Percentiles rank a stretch among this genome's conserved stretches.
Evolutionary conservation across 2,888 invertebrate species (phyloP).

Genomic region (Thera obeliscata): DNA sequence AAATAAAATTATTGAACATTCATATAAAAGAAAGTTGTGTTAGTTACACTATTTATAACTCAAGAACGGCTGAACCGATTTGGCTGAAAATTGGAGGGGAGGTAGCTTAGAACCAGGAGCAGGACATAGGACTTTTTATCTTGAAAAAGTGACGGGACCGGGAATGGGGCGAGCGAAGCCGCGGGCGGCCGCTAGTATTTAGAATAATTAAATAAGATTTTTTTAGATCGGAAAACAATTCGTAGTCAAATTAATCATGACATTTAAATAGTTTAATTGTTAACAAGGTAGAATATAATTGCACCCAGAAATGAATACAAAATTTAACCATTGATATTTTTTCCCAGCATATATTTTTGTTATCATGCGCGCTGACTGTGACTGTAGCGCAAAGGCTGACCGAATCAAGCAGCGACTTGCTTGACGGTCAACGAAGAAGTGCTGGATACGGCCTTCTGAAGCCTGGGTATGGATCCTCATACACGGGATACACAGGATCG

Average conservation of each 20-base stretch:
- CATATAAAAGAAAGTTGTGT: too few species aligned
- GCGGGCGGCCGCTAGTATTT: too few species aligned
- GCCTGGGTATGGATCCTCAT: constrained; percentile 51
- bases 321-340: constrained; percentile 32
- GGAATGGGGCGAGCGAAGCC: too few species aligned
- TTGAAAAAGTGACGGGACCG: too few species aligned
- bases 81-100: too few species aligned
- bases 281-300: constrained; percentile 8
- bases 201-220: not conserved
- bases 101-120: too few species aligned
- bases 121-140: too few species aligned
- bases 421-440: constrained; percentile 56
- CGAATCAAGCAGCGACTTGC: constrained; percentile 57
- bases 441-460: constrained; percentile 68
- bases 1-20: too few species aligned
- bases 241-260: not conserved
- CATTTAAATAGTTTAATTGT: not conserved
- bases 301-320: constrained; percentile 10
- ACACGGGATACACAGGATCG: not conserved
- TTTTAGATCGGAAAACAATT: not conserved
- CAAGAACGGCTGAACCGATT: too few species aligned
- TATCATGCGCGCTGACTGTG: constrained; percentile 64
- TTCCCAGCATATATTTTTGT: constrained; percentile 64
- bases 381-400: constrained; percentile 58
- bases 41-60: too few species aligned